Evolutionary conservation across 2,113 vertebrate species (phyloP).

Genomic region (Callipepla squamata): DNA sequence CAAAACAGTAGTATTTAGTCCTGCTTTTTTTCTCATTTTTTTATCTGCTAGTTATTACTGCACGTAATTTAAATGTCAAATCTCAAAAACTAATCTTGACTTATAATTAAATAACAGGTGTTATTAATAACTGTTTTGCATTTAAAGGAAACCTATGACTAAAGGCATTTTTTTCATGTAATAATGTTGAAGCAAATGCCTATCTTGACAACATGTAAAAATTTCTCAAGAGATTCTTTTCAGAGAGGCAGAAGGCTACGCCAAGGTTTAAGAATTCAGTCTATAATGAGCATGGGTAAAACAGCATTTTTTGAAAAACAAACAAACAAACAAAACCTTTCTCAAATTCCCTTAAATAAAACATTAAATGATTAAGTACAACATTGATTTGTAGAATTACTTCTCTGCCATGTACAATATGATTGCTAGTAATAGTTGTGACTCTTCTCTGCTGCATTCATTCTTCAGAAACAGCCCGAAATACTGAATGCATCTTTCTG

Average conservation of each 20-base stretch:
- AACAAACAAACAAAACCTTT: not conserved
- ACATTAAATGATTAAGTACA: not conserved
- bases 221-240: not conserved
- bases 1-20: not conserved
- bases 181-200: constrained; percentile 1
- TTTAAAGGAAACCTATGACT: not conserved
- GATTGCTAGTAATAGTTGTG: not conserved
- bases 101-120: constrained; percentile 4
- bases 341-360: not conserved
- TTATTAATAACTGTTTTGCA: not conserved
- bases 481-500: not conserved
- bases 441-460: not conserved
- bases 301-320: not conserved
- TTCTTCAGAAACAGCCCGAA: not conserved
- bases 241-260: not conserved
- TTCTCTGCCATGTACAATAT: not conserved
- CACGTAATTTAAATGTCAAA: constrained; percentile 28
- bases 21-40: not conserved
- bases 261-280: not conserved
- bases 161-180: not conserved
- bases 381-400: not conserved
- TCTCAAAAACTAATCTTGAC: not conserved
- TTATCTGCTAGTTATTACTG: not conserved
- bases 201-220: not conserved
- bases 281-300: not conserved